Evolutionary conservation across 2,888 invertebrate species (phyloP), one percentile per base, ranked within the genome.

Genomic region (Parnassius glacialis): DNA sequence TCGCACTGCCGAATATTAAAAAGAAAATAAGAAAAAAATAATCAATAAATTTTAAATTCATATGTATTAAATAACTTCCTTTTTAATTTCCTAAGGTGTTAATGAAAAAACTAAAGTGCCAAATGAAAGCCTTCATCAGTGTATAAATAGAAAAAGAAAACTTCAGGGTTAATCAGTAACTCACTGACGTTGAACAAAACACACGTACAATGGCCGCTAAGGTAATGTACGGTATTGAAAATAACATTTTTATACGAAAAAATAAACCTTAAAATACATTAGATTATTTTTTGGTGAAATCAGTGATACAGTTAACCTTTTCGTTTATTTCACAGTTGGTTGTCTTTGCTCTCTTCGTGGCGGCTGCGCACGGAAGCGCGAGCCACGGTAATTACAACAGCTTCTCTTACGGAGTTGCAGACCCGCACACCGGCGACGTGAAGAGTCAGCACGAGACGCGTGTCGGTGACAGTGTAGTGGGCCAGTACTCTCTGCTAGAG

Each of bases 391-490:
- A 85, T 76, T 87, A 86, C 83, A 81, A 75, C 73, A 89, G 87
- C 81, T 90, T 89, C 83, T 86, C 90, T 9, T 90, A 90, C 71
- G 88, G 88, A 52, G 90, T 90, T 60, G 80, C 87, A 44, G 90
- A 90, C 79, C 90, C 90, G 42, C 84, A 90, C 80, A 90, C 90
- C 75, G 90, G 90, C 50, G 90, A 90, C 70, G 87, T 88, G 67
- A 90, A 90, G 83, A 86, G 84, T 83, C 94, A 94, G 83, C 93
- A 93, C 68, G 94, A 94, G 86, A 92, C 92, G 64, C 93, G 94
- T 65, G 85, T 89, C 67, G 94, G 94, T n/a, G 94, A 94, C 82
- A 92, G 91, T 70, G 94, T 94, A 52, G 92, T 93, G 67, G 90
- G 90, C 65, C 90, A 90, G 68, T 90, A 90, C 84, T 90, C 90